Conservation (phyloP, 2,113 vertebrate species). For the Xenopus tropicalis region DNA sequence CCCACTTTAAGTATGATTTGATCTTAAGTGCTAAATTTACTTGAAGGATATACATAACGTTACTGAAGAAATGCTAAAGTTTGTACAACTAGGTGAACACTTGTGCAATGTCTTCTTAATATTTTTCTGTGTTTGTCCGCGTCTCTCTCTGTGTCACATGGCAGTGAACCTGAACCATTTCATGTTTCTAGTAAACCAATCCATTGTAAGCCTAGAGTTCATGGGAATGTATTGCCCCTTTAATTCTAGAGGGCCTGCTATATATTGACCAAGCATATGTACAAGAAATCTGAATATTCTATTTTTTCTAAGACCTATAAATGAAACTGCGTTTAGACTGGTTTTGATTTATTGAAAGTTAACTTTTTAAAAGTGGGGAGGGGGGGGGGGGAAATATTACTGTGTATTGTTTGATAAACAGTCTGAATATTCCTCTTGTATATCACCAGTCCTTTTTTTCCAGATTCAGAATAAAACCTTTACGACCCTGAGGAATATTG, state of each 20-base stretch:
- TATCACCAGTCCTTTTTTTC: conserved; percentile 54
- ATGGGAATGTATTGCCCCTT: background rate
- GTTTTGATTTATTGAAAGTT: conserved; percentile 15
- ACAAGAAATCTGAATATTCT: conserved; percentile 34
- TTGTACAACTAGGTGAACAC: conserved; percentile 65
- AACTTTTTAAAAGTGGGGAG: conserved; percentile 54
- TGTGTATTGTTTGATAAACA: conserved; percentile 59
- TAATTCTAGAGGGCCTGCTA: background rate
- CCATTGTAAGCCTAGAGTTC: background rate
- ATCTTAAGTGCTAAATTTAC: conserved; percentile 60
- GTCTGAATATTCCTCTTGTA: conserved; percentile 56
- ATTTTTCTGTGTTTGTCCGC: conserved; percentile 53
- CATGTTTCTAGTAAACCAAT: background rate
- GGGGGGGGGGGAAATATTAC: conserved; percentile 48
- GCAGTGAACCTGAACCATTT: conserved; percentile 1
- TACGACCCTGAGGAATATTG: conserved; percentile 65
- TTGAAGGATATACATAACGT: conserved; percentile 69
- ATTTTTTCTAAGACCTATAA: conserved; percentile 35
- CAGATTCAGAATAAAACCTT: conserved; percentile 53
- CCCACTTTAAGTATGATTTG: no score
- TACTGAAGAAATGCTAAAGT: conserved; percentile 57
- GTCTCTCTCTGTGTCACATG: conserved; percentile 23
- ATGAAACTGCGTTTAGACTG: conserved; percentile 11
- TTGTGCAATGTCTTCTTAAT: conserved; percentile 61
- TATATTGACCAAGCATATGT: conserved; percentile 5